Evolutionary conservation across 2,888 invertebrate genomes (phyloP).

Genomic region (Sphaeridia pumilis): DNA sequence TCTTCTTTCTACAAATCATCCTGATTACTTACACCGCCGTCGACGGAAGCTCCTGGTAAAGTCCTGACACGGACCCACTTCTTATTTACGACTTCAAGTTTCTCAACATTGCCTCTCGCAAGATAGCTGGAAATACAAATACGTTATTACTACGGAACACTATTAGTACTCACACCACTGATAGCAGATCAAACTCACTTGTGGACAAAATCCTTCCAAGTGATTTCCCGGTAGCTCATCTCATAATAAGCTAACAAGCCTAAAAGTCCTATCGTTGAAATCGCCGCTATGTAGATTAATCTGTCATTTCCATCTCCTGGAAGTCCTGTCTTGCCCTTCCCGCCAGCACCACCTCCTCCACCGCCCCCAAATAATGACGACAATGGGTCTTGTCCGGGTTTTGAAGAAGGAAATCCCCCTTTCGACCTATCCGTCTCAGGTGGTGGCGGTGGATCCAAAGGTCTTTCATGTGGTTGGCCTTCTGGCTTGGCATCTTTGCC

Average conservation of each 20-base stretch:
- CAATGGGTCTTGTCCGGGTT: conserved; percentile 24
- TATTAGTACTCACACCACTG: neutral
- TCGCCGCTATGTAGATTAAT: conserved; percentile 62
- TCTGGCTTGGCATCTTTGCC: neutral
- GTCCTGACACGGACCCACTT: conserved; percentile 90
- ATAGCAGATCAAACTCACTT: conserved; percentile 44
- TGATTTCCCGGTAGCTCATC: conserved; percentile 79
- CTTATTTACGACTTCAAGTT: conserved; percentile 94
- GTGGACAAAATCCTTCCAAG: conserved; percentile 92
- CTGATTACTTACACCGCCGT: conserved; percentile 54
- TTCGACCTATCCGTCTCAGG: too few species aligned
- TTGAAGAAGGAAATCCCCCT: conserved; percentile 17
- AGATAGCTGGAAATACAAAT: conserved; percentile 58
- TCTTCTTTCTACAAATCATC: too few species aligned
- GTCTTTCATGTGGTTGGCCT: conserved; percentile 4
- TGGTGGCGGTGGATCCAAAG: neutral
- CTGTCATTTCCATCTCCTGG: conserved; percentile 54
- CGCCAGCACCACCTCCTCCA: conserved; percentile 19
- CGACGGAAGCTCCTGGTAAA: conserved; percentile 58
- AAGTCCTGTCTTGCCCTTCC: conserved; percentile 28
- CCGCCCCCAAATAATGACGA: conserved; percentile 32
- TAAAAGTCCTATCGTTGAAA: conserved; percentile 57
- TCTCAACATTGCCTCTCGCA: conserved; percentile 75
- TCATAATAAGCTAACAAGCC: conserved; percentile 63
- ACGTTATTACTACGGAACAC: neutral